Evolutionary conservation across 2,888 invertebrate species (phyloP), one percentile per base, ranked within the genome.

Genomic region (Andrena bucephala): DNA sequence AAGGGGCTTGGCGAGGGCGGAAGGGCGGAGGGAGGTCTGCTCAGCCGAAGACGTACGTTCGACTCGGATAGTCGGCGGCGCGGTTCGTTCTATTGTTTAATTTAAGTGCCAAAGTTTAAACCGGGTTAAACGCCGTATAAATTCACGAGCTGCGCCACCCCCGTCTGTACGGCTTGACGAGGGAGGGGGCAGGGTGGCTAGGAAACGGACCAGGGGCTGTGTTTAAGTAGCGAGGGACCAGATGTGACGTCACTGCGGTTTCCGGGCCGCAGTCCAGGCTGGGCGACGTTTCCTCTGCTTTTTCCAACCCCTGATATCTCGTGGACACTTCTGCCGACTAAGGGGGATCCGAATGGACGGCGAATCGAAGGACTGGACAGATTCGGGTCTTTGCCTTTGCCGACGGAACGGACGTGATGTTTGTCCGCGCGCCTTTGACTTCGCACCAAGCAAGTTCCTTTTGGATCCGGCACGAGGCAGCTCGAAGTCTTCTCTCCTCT

Each of bases 41-140:
- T 66, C 81, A 81, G 81, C 75, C 88, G 84, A 91, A 90, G 90
- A 91, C 89, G 89, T 90, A 90, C 91, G 89, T 91, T 91, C 90
- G 90, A 90, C 90, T 89, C 78, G 66, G 70, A 66, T 36, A 71
- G 77, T 52, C 59, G 81, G 69, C 57, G 72, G 77, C 82, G 85
- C 67, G 83, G 91, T 91, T 91, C 90, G 89, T 90, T 91, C 93
- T 92, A 92, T 93, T 93, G 92, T 93, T 92, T 93, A 92, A 93
- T 93, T 92, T 92, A 92, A 93, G 92, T 92, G 92, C 91, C 92
- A 90, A 93, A 93, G 92, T 93, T 93, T 92, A 91, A 91, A 91
- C 90, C 89, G 89, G 92, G 91, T 92, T 92, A 91, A 92, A 91
- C 89, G 92, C 85, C 91, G 89, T 91, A 92, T 92, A 93, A 93